Conservation (phyloP, 2,888 invertebrate species). For the Microctonus brassicae region DNA sequence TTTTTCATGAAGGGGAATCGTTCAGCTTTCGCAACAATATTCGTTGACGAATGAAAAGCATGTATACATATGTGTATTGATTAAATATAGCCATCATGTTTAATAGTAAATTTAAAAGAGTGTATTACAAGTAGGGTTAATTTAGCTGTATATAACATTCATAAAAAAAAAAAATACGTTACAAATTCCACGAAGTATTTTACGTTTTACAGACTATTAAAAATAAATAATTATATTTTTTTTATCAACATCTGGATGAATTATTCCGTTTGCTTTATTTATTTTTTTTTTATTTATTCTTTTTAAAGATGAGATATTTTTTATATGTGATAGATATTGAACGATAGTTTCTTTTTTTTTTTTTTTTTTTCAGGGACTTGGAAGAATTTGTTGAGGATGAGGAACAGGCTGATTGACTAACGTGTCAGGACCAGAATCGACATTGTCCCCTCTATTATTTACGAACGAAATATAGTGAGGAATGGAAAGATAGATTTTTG, state of each 20-base stretch:
- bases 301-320: no score
- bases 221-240: not conserved
- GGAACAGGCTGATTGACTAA: constrained; percentile 24
- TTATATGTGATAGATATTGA: not conserved
- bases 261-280: not conserved
- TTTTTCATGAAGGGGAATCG: constrained; percentile 35
- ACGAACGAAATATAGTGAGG: constrained; percentile 25
- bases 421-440: constrained; percentile 25
- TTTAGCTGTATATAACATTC: constrained; percentile 21
- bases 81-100: constrained; percentile 57
- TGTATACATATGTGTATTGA: constrained; percentile 46
- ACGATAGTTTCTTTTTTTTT: not conserved
- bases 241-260: not conserved
- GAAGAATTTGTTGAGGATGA: not conserved
- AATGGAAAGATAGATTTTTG: constrained; percentile 19
- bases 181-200: constrained; percentile 6
- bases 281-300: not conserved
- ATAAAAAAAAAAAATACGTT: not conserved
- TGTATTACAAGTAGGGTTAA: constrained; percentile 29
- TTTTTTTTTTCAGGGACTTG: not conserved
- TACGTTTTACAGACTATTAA: not conserved
- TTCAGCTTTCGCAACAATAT: constrained; percentile 40
- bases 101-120: constrained; percentile 48
- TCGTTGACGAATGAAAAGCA: constrained; percentile 22
- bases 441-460: constrained; percentile 41